phyloP scores from a whole-genome alignment of 2,888 invertebrate genomes.

The Nemotelus nigrinus region DNA sequence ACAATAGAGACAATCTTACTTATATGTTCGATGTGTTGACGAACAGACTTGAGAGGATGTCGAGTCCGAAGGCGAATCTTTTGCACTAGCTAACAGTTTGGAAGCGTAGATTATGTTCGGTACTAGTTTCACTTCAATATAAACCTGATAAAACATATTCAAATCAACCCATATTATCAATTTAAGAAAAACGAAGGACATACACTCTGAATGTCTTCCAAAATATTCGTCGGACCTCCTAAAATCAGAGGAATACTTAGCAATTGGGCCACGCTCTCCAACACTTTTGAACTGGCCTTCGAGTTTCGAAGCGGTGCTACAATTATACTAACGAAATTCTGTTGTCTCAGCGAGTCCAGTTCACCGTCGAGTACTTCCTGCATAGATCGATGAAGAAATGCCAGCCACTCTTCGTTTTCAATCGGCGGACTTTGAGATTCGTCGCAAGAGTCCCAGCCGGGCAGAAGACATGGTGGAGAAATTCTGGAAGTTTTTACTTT shows the following conservation, averaged over 20 bases:
- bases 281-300: slow-evolving; percentile 70
- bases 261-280: slow-evolving; percentile 72
- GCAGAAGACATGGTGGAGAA: slow-evolving; percentile 61
- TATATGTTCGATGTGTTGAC: slow-evolving; percentile 44
- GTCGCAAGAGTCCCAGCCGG: slow-evolving; percentile 65
- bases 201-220: slow-evolving; percentile 67
- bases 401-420: slow-evolving; percentile 88
- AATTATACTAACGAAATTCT: slow-evolving; percentile 72
- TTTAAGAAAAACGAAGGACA: slow-evolving; percentile 31
- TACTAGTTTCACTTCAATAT: slow-evolving; percentile 82
- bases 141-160: slow-evolving; percentile 68
- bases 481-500: slow-evolving; percentile 53
- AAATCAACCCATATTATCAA: slow-evolving; percentile 27
- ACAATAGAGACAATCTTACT: slow-evolving; percentile 5
- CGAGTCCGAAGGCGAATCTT: slow-evolving; percentile 55
- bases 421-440: slow-evolving; percentile 73
- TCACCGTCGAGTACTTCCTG: slow-evolving; percentile 85
- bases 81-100: slow-evolving; percentile 70
- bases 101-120: slow-evolving; percentile 84
- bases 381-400: slow-evolving; percentile 82
- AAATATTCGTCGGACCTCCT: slow-evolving; percentile 63
- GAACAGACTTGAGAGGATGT: slow-evolving; percentile 56
- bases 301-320: slow-evolving; percentile 74
- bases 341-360: slow-evolving; percentile 77
- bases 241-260: slow-evolving; percentile 73